Evolutionary conservation across 2,113 vertebrate genomes (phyloP), one percentile per base, ranked within the genome.

Genomic region (Pogonocichla stellata): DNA sequence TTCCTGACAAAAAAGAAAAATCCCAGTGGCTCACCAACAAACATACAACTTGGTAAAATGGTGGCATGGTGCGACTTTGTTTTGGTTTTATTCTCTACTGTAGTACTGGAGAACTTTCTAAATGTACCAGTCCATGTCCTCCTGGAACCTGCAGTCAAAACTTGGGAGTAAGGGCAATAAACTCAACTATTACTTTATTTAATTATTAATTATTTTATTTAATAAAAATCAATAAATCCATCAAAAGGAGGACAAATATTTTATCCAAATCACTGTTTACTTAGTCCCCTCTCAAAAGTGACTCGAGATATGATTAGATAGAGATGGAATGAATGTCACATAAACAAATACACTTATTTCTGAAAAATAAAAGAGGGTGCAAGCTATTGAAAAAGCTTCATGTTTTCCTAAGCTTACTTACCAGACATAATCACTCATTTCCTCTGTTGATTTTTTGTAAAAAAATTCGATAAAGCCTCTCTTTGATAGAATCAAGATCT

Each of bases 261-360:
- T 88, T 65, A 51, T 24, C n/a, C 5, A 57, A 64, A 50, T 62
- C 25, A 62, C 17, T 50, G 8, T 7, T 82, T 33, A 14, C 6
- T 56, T 74, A 6, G 0, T 43, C 16, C 2, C 2, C 14, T 2
- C 3, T 19, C 13, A 43, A 67, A 58, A 12, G 17, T 29, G 4
- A 42, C 34, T 72, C 64, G 8, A 72, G 4, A 2, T 25, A 54
- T 29, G 6, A 40, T 70, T 73, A 80, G 13, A 20, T 61, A 48
- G 1, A 64, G 13, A 12, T 58, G 14, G 38, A 88, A 65, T 33
- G 9, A 50, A 65, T 23, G 19, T 71, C 33, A 62, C 11, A 29
- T 23, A n/a, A 73, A 73, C 6, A 65, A 64, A 69, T 23, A n/a
- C 1, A 2, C 3, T 45, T 69, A 14, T 8, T 67, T 50, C 36